phyloP scores from a whole-genome alignment of 2,797 vertebrate genomes.

The Sebastes trivittatus region DNA sequence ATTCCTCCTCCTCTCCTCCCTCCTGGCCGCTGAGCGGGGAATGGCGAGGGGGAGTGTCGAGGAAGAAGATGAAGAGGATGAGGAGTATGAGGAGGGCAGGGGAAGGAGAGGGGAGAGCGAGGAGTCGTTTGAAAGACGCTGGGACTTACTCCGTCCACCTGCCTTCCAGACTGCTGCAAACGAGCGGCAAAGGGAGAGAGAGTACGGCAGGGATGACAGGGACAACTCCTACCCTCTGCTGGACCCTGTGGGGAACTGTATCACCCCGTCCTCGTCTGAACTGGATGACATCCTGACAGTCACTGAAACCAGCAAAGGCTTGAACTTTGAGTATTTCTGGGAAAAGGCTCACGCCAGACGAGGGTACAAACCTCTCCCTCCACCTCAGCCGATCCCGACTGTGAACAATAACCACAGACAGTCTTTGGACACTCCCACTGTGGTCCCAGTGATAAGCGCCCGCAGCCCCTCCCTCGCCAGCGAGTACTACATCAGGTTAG shows the following conservation, averaged over 20 bases:
- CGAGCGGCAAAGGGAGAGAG: slow-evolving; percentile 84
- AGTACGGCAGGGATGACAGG: slow-evolving; percentile 73
- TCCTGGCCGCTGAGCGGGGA: slow-evolving; percentile 85
- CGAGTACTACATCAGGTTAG: slow-evolving; percentile 93
- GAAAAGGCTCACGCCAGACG: slow-evolving; percentile 90
- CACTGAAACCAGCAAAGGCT: slow-evolving; percentile 92
- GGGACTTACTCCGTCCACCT: slow-evolving; percentile 87
- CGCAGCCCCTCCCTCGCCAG: slow-evolving; percentile 93
- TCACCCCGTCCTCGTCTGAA: slow-evolving; percentile 84
- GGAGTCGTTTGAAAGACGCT: slow-evolving; percentile 90
- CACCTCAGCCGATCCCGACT: slow-evolving; percentile 83
- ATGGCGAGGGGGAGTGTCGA: slow-evolving; percentile 74
- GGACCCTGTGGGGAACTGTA: slow-evolving; percentile 84
- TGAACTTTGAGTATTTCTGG: slow-evolving; percentile 96
- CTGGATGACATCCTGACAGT: slow-evolving; percentile 93
- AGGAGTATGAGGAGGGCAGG: slow-evolving; percentile 79
- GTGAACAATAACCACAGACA: slow-evolving; percentile 86
- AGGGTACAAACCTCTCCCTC: slow-evolving; percentile 86
- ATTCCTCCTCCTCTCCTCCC: slow-evolving; percentile 92
- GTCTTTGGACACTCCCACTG: slow-evolving; percentile 90
- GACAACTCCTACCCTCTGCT: slow-evolving; percentile 88
- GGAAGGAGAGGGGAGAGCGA: slow-evolving; percentile 84
- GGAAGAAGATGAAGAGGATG: slow-evolving; percentile 87
- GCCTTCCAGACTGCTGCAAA: slow-evolving; percentile 77
- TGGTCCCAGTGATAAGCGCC: slow-evolving; percentile 93